Evolutionary conservation across 1,140 invertebrate species (phyloP).

Genomic region (Drepana arcuata): DNA sequence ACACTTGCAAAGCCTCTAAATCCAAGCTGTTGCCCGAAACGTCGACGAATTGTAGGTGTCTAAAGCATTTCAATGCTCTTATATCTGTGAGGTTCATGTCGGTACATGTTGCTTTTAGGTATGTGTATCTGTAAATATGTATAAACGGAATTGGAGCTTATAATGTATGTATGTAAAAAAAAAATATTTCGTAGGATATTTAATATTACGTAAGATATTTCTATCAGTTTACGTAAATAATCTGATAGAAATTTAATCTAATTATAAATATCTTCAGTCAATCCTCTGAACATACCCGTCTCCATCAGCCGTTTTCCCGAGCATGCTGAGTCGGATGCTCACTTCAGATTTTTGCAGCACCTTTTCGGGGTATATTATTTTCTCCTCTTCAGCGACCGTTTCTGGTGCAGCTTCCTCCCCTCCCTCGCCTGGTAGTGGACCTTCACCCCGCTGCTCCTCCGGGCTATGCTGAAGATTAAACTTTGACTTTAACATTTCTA

Average conservation of each 20-base stretch:
- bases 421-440: too few relatives aligned
- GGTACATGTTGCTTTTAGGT: constrained; percentile 51
- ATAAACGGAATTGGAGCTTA: too few relatives aligned
- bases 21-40: constrained; percentile 68
- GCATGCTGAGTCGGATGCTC: constrained; percentile 41
- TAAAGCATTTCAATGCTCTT: constrained; percentile 55
- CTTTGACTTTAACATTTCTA: constrained; percentile 44
- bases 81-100: constrained; percentile 68
- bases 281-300: constrained; percentile 47
- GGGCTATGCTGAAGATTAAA: constrained; percentile 25
- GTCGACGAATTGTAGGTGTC: constrained; percentile 71
- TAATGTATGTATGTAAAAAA: too few relatives aligned
- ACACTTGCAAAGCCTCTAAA: constrained; percentile 55
- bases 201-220: too few relatives aligned
- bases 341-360: constrained; percentile 41
- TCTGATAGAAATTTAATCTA: too few relatives aligned
- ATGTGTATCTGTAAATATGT: constrained; percentile 63
- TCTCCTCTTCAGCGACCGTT: constrained; percentile 8
- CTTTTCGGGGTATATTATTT: constrained; percentile 13
- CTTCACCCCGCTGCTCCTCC: too few relatives aligned
- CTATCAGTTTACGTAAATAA: too few relatives aligned
- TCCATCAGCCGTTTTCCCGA: constrained; percentile 55
- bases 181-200: too few relatives aligned
- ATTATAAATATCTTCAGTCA: too few relatives aligned
- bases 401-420: constrained; percentile 17